phyloP scores from a whole-genome alignment of 2,113 vertebrate genomes.

The Mastomys coucha region DNA sequence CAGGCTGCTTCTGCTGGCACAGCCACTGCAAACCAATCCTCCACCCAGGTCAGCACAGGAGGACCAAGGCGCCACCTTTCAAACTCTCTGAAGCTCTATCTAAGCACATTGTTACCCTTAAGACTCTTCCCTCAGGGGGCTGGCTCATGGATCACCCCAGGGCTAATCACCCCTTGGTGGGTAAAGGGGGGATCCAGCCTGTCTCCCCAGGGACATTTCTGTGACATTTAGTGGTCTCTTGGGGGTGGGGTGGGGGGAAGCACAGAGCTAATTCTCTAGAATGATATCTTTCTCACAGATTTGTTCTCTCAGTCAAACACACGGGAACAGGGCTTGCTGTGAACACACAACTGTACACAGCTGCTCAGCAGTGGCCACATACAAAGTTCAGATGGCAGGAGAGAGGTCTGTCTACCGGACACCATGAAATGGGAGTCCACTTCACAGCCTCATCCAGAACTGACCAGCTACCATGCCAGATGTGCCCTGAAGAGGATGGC shows the following conservation, averaged over 20 bases:
- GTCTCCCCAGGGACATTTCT: not conserved
- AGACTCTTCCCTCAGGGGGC: not conserved
- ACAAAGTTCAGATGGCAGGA: not conserved
- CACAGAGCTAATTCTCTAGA: not conserved
- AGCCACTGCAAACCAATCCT: not conserved
- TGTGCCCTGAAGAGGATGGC: not conserved
- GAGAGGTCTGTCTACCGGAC: not conserved
- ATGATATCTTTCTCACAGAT: not conserved
- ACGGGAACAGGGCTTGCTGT: not conserved
- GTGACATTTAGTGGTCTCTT: not conserved
- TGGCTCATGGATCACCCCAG: not conserved
- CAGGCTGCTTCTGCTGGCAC: not conserved
- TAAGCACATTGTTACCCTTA: not conserved
- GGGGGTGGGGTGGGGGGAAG: not conserved
- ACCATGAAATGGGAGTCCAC: not conserved
- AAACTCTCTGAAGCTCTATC: not conserved
- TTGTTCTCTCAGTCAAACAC: constrained; percentile 11
- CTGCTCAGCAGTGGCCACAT: not conserved
- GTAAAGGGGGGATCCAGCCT: not conserved
- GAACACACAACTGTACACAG: not conserved
- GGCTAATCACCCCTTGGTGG: not conserved
- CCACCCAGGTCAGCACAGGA: too few species aligned
- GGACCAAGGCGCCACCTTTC: not conserved
- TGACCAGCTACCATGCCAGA: accelerated
- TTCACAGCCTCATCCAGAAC: not conserved